Evolutionary conservation across 2,797 vertebrate species (phyloP), one percentile per base, ranked within the genome.

Genomic region (Dromococcyx pavoninus): DNA sequence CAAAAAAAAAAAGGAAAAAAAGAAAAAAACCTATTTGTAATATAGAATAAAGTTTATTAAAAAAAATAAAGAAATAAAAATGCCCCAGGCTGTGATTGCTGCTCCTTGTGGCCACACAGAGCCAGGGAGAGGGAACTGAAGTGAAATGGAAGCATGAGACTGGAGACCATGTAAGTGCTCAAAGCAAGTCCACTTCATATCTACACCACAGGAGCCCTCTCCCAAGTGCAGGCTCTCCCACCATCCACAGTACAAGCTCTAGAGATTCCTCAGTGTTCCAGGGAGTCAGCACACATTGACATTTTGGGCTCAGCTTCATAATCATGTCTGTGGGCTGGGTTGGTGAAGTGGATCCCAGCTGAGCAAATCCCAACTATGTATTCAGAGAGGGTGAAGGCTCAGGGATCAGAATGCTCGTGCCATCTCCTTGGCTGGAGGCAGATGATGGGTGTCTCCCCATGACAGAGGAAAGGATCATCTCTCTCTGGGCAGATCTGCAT

Each of bases 1-100:
- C 98, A 99, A 99, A 97, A 99, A 96, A 84, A 3, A 86, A 95
- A 94, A 98, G 98, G 87, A 96, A 61, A 90, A 96, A 95, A 97
- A 98, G 97, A 99, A 96, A 96, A 95, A 97, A 98, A 98, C 97
- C 98, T 99, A 99, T 99, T 99, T 99, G 99, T 99, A 99, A 99
- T 99, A 99, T 99, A 99, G 99, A 99, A 99, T 99, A 99, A 99
- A 99, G 99, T 99, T 99, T 99, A 99, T 99, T 99, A 99, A 99
- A 99, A 99, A 98, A 98, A 98, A 94, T 93, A 97, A 97, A 99
- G 99, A 99, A 98, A 98, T 97, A 98, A 94, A 97, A 97, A 96
- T 96, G 89, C 70, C 21, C 85, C 32, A 30, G 93, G 91, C 75
- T 97, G 77, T 94, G 84, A 82, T 93, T 95, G 79, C 41, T 94